Percentiles rank a stretch among this genome's conserved stretches.
Conservation (phyloP, 2,888 invertebrate genomes). For the Drosophila testacea region DNA sequence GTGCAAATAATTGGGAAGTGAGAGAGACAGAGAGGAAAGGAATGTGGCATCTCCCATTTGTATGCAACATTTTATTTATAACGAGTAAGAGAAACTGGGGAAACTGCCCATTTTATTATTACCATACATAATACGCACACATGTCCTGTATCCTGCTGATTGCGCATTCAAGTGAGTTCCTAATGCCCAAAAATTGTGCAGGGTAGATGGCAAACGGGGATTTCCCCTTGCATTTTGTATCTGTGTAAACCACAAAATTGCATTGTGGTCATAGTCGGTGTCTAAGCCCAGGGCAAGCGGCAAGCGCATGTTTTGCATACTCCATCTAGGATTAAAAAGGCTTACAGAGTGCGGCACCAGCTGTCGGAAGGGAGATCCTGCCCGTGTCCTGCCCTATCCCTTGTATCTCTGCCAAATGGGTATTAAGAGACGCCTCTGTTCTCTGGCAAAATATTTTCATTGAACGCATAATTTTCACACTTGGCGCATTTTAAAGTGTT, state of each 20-base stretch:
- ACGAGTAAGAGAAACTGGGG: slow-evolving; percentile 2
- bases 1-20: not conserved
- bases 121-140: slow-evolving; percentile 39
- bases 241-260: slow-evolving; percentile 68
- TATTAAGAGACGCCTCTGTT: slow-evolving; percentile 7
- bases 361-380: slow-evolving; percentile 10
- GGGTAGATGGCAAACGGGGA: not conserved
- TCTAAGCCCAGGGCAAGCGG: slow-evolving; percentile 36
- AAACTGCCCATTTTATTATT: slow-evolving; percentile 55
- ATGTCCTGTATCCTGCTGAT: slow-evolving; percentile 51
- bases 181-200: slow-evolving; percentile 13
- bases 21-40: not conserved
- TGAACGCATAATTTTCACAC: slow-evolving; percentile 75
- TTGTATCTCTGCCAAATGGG: not conserved
- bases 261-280: slow-evolving; percentile 61
- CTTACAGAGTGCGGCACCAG: slow-evolving; percentile 33
- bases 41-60: slow-evolving; percentile 12
- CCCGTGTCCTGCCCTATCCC: not conserved
- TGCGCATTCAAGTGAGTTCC: slow-evolving; percentile 56
- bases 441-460: slow-evolving; percentile 65
- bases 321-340: slow-evolving; percentile 48
- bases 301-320: slow-evolving; percentile 52
- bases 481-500: slow-evolving; percentile 40
- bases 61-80: slow-evolving; percentile 61
- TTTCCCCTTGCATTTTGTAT: slow-evolving; percentile 22